Percentiles rank a stretch among this genome's conserved stretches.
phyloP scores from a whole-genome alignment of 2,113 vertebrate species.

The Triplophysa dalaica region DNA sequence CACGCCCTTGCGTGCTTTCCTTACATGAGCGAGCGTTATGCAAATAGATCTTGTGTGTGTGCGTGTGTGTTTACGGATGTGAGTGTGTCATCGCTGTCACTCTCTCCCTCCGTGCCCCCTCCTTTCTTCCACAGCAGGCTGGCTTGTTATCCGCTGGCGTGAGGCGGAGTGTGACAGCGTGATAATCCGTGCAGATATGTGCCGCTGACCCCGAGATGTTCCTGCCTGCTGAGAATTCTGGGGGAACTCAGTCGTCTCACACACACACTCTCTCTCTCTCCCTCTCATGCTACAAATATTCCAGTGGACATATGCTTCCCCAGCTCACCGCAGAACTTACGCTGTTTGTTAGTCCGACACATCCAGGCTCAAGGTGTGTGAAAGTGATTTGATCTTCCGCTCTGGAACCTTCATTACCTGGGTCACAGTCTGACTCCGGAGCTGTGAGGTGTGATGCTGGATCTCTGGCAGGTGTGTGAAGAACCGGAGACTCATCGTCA shows the following conservation, averaged over 20 bases:
- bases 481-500: conserved; percentile 23
- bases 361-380: conserved; percentile 35
- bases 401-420: conserved; percentile 57
- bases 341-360: conserved; percentile 52
- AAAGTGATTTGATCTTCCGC: conserved; percentile 54
- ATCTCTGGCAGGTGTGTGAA: conserved; percentile 50
- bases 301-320: conserved; percentile 51
- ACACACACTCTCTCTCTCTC: conserved; percentile 17
- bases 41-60: conserved; percentile 21
- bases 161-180: conserved; percentile 59
- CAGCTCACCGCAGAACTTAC: conserved; percentile 48
- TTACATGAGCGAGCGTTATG: conserved; percentile 3
- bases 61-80: conserved; percentile 24
- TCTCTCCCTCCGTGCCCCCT: conserved; percentile 44
- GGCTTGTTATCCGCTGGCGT: conserved; percentile 61
- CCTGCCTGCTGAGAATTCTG: conserved; percentile 56
- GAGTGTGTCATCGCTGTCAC: conserved; percentile 46
- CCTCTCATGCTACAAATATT: conserved; percentile 51
- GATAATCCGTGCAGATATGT: conserved; percentile 69
- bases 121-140: conserved; percentile 42
- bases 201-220: conserved; percentile 64
- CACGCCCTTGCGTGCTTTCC: neutral
- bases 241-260: conserved; percentile 38
- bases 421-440: conserved; percentile 46
- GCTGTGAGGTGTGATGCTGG: conserved; percentile 37